phyloP scores from a whole-genome alignment of 2,888 invertebrate genomes.

The Orchesellides sinensis region DNA sequence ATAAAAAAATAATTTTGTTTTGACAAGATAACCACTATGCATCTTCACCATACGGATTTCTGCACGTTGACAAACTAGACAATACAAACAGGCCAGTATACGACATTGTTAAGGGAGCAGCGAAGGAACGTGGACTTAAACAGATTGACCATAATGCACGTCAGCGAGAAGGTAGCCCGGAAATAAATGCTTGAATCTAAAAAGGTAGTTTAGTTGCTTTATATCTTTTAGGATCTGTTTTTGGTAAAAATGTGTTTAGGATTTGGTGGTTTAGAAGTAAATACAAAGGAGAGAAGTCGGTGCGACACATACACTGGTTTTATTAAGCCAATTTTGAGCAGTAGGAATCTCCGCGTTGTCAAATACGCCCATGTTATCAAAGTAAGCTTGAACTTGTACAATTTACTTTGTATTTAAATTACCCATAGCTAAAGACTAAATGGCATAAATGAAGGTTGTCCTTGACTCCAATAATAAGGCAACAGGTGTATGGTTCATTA shows the following conservation, averaged over 20 bases:
- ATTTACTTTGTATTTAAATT: not conserved
- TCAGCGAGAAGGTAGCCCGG: constrained; percentile 43
- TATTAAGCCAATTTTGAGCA: constrained; percentile 76
- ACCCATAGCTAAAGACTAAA: constrained; percentile 2
- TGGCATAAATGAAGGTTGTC: too few species aligned
- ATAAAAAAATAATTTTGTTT: constrained; percentile 1
- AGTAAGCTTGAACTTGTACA: constrained; percentile 24
- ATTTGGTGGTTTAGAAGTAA: constrained; percentile 63
- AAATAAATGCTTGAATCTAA: constrained; percentile 55
- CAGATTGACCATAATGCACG: not conserved
- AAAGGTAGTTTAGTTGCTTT: not conserved
- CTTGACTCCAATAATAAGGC: too few species aligned
- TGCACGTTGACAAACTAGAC: constrained; percentile 55
- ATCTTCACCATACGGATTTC: constrained; percentile 15
- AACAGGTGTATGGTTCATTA: constrained; percentile 33
- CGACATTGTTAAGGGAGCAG: constrained; percentile 58
- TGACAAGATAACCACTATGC: constrained; percentile 37
- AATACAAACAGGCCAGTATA: constrained; percentile 54
- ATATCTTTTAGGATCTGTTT: constrained; percentile 1
- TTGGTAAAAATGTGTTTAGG: constrained; percentile 64
- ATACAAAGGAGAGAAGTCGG: constrained; percentile 67
- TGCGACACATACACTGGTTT: constrained; percentile 68
- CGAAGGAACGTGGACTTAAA: constrained; percentile 67
- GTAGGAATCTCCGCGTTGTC: constrained; percentile 67
- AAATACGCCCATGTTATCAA: constrained; percentile 69